Conservation (phyloP, 2,113 vertebrate genomes). For the Erythrocercus mccallii region DNA sequence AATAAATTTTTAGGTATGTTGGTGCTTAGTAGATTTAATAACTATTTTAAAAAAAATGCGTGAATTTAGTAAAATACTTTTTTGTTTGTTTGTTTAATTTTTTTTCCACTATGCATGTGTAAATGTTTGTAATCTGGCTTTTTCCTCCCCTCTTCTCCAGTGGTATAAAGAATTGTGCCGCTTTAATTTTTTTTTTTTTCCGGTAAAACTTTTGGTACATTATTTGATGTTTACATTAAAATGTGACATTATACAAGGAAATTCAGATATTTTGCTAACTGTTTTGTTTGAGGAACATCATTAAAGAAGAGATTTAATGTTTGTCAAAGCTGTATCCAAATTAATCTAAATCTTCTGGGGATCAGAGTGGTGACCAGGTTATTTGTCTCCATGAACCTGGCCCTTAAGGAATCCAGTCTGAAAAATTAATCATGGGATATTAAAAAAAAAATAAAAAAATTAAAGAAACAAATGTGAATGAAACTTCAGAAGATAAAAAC, state of each 20-base stretch:
- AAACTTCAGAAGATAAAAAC: conserved; percentile 33
- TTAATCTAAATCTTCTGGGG: conserved; percentile 60
- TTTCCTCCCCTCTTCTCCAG: conserved; percentile 74
- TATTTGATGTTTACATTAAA: conserved; percentile 96
- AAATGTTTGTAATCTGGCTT: conserved; percentile 85
- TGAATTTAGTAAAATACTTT: conserved; percentile 80
- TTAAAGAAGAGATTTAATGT: conserved; percentile 77
- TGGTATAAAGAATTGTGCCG: conserved; percentile 82
- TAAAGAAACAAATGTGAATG: conserved; percentile 18
- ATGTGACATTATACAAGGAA: conserved; percentile 90
- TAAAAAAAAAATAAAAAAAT: not conserved
- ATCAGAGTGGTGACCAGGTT: conserved; percentile 32
- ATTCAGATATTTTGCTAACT: conserved; percentile 89
- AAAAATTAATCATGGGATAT: conserved; percentile 1
- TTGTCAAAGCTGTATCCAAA: conserved; percentile 77
- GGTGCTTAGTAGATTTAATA: conserved; percentile 87
- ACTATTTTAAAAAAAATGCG: conserved; percentile 80
- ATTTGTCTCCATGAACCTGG: conserved; percentile 49
- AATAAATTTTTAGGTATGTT: conserved; percentile 82
- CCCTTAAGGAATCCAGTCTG: conserved; percentile 39
- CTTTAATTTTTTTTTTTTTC: conserved; percentile 69
- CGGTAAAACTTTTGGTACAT: conserved; percentile 86
- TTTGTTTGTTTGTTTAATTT: conserved; percentile 65
- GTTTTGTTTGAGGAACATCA: conserved; percentile 85
- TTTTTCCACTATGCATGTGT: conserved; percentile 87